These are phyloP conservation scores for Torymus auratus DNA, from an alignment of 2,888 invertebrate species.

Conservation along the genomic window DNA sequence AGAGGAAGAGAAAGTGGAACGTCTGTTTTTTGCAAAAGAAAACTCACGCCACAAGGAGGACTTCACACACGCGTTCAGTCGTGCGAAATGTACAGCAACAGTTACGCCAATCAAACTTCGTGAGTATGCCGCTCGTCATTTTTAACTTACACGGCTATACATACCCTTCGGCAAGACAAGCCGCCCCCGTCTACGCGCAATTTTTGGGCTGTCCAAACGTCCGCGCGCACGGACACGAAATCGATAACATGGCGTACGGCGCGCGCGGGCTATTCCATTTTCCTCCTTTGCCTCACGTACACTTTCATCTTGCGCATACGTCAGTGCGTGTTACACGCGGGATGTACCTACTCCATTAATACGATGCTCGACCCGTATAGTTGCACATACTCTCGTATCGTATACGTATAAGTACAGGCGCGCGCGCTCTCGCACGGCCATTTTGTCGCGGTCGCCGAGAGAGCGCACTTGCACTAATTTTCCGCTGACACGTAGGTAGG, in stretches of 20 bases:
- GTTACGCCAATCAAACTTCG: slow-evolving; percentile 73
- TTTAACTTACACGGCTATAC: not conserved
- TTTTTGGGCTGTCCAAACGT: no score
- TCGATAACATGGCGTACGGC: slow-evolving; percentile 51
- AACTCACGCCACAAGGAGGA: slow-evolving; percentile 42
- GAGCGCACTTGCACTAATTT: no score
- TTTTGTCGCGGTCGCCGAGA: slow-evolving; percentile 38
- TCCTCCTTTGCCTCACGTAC: slow-evolving; percentile 1
- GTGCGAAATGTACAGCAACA: slow-evolving; percentile 72
- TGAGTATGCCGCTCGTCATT: slow-evolving; percentile 61
- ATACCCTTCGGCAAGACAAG: no score
- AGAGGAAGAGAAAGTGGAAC: slow-evolving; percentile 55
- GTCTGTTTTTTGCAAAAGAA: slow-evolving; percentile 27
- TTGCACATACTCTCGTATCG: no score
- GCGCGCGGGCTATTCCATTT: slow-evolving; percentile 15
- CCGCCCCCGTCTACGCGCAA: no score
- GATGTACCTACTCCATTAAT: no score
- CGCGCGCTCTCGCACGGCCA: slow-evolving; percentile 43
- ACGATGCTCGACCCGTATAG: no score
- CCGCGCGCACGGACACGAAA: slow-evolving; percentile 8
- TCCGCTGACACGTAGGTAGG: no score
- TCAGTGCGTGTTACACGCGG: no score
- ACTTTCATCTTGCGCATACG: no score
- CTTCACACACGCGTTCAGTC: slow-evolving; percentile 22
- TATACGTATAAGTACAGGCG: not conserved